These are phyloP conservation scores for Drosophila fuyamai DNA, from an alignment of 1,140 invertebrate genomes.

Conservation along the genomic window DNA sequence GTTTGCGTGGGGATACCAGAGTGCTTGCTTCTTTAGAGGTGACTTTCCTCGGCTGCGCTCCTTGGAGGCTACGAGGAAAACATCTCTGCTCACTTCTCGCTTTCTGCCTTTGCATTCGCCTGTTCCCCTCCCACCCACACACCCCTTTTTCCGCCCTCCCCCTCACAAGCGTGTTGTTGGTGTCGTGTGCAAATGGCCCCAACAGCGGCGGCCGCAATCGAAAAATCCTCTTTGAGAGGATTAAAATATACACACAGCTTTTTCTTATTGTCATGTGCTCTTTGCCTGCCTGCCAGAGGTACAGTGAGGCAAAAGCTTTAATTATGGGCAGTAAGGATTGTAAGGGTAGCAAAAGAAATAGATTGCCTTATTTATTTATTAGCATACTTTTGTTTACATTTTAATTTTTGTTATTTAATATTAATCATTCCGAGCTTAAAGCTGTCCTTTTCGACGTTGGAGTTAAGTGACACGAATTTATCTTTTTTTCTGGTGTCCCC, in stretches of 20 bases:
- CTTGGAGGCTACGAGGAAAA: slow-evolving; percentile 69
- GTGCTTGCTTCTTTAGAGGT: slow-evolving; percentile 70
- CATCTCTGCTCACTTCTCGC: slow-evolving; percentile 41
- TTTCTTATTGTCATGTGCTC: slow-evolving; percentile 54
- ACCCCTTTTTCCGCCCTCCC: not conserved
- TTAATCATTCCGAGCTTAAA: too few species aligned
- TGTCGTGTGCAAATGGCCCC: slow-evolving; percentile 77
- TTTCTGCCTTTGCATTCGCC: slow-evolving; percentile 33
- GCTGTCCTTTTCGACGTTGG: too few species aligned
- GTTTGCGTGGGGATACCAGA: slow-evolving; percentile 67
- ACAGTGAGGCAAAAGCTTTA: slow-evolving; percentile 53
- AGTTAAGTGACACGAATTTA: too few species aligned
- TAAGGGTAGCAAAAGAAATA: not conserved
- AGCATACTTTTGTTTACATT: too few species aligned
- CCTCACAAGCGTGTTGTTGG: slow-evolving; percentile 47
- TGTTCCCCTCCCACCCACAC: slow-evolving; percentile 1
- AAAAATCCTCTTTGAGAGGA: slow-evolving; percentile 84
- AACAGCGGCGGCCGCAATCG: slow-evolving; percentile 54
- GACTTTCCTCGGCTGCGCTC: slow-evolving; percentile 75
- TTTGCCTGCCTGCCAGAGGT: slow-evolving; percentile 61
- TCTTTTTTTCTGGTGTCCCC: too few species aligned
- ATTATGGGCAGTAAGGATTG: slow-evolving; percentile 21
- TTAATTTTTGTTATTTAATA: not conserved
- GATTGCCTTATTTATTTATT: too few species aligned
- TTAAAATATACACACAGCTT: slow-evolving; percentile 76